phyloP scores from a whole-genome alignment of 2,113 vertebrate species.

The Podarcis muralis region DNA sequence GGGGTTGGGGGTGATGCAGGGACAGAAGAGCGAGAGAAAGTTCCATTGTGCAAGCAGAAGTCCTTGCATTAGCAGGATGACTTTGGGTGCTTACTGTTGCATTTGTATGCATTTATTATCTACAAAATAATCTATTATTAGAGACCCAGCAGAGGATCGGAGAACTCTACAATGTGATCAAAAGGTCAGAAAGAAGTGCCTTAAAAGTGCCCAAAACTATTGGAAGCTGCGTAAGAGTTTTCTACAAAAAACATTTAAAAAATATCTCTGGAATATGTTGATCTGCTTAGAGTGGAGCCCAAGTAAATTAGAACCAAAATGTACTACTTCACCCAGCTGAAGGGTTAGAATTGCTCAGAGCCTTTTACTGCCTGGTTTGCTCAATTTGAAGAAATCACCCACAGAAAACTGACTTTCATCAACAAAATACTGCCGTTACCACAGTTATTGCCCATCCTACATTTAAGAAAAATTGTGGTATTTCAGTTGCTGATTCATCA shows the following conservation, averaged over 20 bases:
- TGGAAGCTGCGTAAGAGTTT: not conserved
- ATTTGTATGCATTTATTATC: not conserved
- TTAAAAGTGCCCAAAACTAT: not conserved
- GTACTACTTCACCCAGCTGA: not conserved
- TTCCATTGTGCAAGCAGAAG: too few relatives aligned
- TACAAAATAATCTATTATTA: not conserved
- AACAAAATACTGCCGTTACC: constrained; percentile 4
- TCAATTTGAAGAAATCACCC: not conserved
- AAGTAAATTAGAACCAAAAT: not conserved
- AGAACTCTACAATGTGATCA: not conserved
- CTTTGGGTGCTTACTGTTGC: not conserved
- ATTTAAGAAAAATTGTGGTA: constrained; percentile 3
- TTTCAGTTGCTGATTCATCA: not conserved
- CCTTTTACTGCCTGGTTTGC: not conserved
- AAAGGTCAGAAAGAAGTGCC: not conserved
- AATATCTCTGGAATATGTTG: not conserved
- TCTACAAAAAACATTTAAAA: too few relatives aligned
- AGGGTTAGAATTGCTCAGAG: not conserved
- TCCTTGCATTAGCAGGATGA: too few relatives aligned
- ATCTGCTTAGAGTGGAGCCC: not conserved
- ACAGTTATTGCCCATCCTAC: not conserved
- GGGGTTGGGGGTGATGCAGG: too few relatives aligned
- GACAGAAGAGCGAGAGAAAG: too few relatives aligned
- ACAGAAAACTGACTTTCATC: not conserved
- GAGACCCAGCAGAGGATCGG: not conserved